Evolutionary conservation across 37 sponge, comb jelly and placozoan species (phyloP).

Genomic region (Agelas oroides): DNA sequence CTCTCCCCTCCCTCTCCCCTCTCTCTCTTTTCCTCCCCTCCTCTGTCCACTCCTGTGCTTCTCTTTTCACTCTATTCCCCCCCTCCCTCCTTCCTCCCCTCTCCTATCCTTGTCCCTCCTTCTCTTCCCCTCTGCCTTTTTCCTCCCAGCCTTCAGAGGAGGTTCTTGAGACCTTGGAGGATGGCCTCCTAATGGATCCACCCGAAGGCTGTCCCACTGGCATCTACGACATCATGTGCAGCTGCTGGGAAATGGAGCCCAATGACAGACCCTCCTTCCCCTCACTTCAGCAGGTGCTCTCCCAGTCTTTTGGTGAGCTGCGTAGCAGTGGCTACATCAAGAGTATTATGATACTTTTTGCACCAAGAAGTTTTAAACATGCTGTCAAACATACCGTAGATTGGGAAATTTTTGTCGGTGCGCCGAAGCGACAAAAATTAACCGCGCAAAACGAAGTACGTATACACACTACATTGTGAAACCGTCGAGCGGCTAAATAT

Average conservation of each 20-base stretch:
- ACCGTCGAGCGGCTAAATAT: no score
- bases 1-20: not conserved
- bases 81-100: not conserved
- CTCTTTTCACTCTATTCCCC: not conserved
- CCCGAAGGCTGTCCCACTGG: constrained; percentile 82
- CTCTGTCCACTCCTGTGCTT: no score
- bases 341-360: no score
- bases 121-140: not conserved
- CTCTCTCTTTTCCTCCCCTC: not conserved
- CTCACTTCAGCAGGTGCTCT: constrained; percentile 43
- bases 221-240: constrained; percentile 77
- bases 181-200: constrained; percentile 87
- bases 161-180: constrained; percentile 79
- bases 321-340: no score
- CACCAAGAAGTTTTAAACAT: no score
- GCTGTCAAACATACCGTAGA: no score
- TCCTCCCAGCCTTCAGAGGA: constrained; percentile 70
- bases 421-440: no score
- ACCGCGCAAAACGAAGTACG: no score
- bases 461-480: no score
- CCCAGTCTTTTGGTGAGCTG: constrained; percentile 14
- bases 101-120: not conserved
- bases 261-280: constrained; percentile 71
- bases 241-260: constrained; percentile 86
- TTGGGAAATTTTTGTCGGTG: no score